A percentile compares a stretch with the other conserved stretches of the same genome.
Evolutionary conservation across 1,140 invertebrate species (phyloP).

Genomic region (Cotesia chilonis): DNA sequence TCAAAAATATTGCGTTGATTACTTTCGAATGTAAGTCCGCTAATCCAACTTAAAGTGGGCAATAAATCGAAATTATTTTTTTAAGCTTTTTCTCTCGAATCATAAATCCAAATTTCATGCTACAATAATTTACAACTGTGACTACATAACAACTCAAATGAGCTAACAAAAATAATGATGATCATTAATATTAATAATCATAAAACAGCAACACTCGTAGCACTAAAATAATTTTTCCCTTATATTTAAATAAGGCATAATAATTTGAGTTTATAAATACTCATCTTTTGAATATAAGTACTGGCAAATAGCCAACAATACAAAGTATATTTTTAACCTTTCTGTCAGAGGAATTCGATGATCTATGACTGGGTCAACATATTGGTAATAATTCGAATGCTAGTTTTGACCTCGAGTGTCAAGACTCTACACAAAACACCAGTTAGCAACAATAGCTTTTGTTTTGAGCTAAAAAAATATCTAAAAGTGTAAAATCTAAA

Average conservation of each 20-base stretch:
- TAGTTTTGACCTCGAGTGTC: constrained; percentile 15
- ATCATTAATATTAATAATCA: too few relatives aligned
- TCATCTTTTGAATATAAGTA: constrained; percentile 26
- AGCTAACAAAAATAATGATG: too few relatives aligned
- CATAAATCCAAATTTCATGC: too few relatives aligned
- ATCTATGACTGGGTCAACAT: constrained; percentile 37
- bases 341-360: constrained; percentile 30
- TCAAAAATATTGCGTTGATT: too few relatives aligned
- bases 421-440: constrained; percentile 5
- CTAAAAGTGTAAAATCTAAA: too few relatives aligned
- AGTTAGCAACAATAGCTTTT: not conserved
- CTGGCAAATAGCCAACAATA: constrained; percentile 35
- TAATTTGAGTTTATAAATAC: constrained; percentile 33
- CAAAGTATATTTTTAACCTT: constrained; percentile 35
- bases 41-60: too few relatives aligned
- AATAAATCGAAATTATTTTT: too few relatives aligned
- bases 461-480: not conserved
- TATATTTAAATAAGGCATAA: constrained; percentile 30
- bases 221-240: not conserved
- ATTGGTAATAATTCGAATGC: constrained; percentile 26
- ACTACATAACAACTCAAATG: too few relatives aligned
- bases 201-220: too few relatives aligned
- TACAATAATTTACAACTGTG: too few relatives aligned
- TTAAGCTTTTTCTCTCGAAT: too few relatives aligned
- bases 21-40: too few relatives aligned